A percentile compares a stretch with the other conserved stretches of the same genome.
Conservation (phyloP, 2,797 vertebrate species). For the Pseudomugil tenellus region DNA sequence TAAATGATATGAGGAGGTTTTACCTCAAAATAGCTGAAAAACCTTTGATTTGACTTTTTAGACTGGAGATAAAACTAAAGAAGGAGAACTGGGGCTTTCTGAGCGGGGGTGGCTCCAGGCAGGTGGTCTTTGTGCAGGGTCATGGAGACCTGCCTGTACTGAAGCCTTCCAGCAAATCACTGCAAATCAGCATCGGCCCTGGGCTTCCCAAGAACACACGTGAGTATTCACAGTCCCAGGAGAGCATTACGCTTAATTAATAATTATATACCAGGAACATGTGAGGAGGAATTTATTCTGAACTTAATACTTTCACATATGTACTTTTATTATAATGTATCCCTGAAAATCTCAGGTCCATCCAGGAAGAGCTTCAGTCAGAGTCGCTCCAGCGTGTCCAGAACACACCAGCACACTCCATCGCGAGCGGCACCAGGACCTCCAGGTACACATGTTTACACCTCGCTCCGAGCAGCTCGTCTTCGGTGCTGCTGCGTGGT, state of each 20-base stretch:
- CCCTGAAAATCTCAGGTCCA: slow-evolving; percentile 83
- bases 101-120: slow-evolving; percentile 90
- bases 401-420: slow-evolving; percentile 83
- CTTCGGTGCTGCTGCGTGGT: neutral
- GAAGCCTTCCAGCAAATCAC: slow-evolving; percentile 92
- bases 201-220: slow-evolving; percentile 96
- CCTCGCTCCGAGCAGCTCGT: neutral
- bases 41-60: slow-evolving; percentile 57
- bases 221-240: slow-evolving; percentile 79
- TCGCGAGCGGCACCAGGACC: slow-evolving; percentile 91
- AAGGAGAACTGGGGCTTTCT: slow-evolving; percentile 98
- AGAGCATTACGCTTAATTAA: too few relatives aligned
- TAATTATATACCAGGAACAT: neutral
- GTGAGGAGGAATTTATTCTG: neutral
- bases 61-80: slow-evolving; percentile 96
- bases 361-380: slow-evolving; percentile 84
- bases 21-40: neutral
- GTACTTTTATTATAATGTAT: neutral
- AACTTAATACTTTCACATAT: neutral
- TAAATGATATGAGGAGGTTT: neutral
- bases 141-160: slow-evolving; percentile 88
- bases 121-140: slow-evolving; percentile 91
- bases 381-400: slow-evolving; percentile 67
- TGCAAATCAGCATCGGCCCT: slow-evolving; percentile 95
- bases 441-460: slow-evolving; percentile 82